Evolutionary conservation across 2,888 invertebrate genomes (phyloP).

Genomic region (Drosophila antonietae): DNA sequence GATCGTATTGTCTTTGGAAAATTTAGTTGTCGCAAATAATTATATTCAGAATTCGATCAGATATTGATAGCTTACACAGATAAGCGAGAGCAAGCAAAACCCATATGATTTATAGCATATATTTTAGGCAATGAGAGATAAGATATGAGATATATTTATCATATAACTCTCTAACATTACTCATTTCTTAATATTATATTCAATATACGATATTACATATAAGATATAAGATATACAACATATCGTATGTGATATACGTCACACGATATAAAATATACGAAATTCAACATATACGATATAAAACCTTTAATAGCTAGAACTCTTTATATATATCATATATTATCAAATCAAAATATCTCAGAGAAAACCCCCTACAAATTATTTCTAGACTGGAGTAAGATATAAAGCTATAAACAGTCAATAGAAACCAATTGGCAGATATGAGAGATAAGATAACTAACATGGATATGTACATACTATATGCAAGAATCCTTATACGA

Average conservation of each 20-base stretch:
- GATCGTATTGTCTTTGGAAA: slow-evolving; percentile 1
- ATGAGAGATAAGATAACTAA: neutral
- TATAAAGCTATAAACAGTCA: slow-evolving; percentile 3
- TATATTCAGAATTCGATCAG: slow-evolving; percentile 1
- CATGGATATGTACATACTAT: neutral
- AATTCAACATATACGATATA: neutral
- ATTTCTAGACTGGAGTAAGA: neutral
- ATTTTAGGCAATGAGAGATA: slow-evolving; percentile 1
- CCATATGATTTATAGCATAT: slow-evolving; percentile 7
- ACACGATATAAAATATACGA: neutral
- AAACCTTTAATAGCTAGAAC: neutral
- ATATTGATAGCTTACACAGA: slow-evolving; percentile 8
- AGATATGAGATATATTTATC: slow-evolving; percentile 3
- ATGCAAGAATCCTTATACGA: slow-evolving; percentile 4
- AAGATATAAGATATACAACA: neutral
- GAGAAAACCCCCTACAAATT: neutral
- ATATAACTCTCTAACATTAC: neutral
- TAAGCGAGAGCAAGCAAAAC: slow-evolving; percentile 5
- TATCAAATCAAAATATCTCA: neutral
- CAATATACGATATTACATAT: too few species aligned
- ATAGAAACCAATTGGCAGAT: slow-evolving; percentile 5
- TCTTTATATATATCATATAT: too few species aligned
- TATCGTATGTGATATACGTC: neutral
- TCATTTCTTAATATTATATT: neutral
- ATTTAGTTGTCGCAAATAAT: slow-evolving; percentile 1